Evolutionary conservation across 2,797 vertebrate genomes (phyloP).

Genomic region (Hypotaenidia okinawae): DNA sequence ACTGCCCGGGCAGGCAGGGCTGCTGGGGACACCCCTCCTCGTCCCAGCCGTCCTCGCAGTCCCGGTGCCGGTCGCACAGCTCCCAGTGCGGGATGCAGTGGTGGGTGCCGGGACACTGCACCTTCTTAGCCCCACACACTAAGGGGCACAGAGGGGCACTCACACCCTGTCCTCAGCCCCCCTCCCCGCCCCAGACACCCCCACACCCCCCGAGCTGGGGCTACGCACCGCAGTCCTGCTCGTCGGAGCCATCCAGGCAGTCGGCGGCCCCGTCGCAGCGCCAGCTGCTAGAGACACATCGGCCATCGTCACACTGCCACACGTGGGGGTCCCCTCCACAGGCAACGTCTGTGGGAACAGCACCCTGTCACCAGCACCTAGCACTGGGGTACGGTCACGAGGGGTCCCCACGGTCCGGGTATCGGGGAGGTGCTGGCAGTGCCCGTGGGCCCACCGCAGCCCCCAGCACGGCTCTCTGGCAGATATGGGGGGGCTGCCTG

Average conservation of each 20-base stretch:
- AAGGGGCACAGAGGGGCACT: neutral
- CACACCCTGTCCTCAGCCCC: neutral
- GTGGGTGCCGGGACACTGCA: slow-evolving; percentile 78
- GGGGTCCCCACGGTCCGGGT: neutral
- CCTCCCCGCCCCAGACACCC: too few species aligned
- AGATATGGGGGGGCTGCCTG: neutral
- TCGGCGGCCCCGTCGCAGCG: slow-evolving; percentile 85
- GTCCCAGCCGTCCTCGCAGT: slow-evolving; percentile 84
- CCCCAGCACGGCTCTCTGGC: neutral
- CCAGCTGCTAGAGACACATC: slow-evolving; percentile 82
- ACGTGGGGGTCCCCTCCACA: slow-evolving; percentile 52
- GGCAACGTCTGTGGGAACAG: slow-evolving; percentile 22
- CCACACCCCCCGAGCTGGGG: rapidly evolving
- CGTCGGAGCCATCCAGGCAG: slow-evolving; percentile 91
- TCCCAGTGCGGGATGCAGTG: slow-evolving; percentile 79
- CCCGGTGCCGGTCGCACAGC: slow-evolving; percentile 79
- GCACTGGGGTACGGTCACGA: neutral
- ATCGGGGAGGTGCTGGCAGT: neutral
- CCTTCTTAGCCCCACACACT: slow-evolving; percentile 78
- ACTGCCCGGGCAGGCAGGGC: slow-evolving; percentile 83
- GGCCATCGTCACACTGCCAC: slow-evolving; percentile 90
- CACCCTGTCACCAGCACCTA: neutral
- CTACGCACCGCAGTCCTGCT: slow-evolving; percentile 82
- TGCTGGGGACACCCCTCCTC: slow-evolving; percentile 77
- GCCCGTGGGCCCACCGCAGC: neutral